Conservation (phyloP, 2,797 vertebrate genomes). For the Mormyrops attenuatus region DNA sequence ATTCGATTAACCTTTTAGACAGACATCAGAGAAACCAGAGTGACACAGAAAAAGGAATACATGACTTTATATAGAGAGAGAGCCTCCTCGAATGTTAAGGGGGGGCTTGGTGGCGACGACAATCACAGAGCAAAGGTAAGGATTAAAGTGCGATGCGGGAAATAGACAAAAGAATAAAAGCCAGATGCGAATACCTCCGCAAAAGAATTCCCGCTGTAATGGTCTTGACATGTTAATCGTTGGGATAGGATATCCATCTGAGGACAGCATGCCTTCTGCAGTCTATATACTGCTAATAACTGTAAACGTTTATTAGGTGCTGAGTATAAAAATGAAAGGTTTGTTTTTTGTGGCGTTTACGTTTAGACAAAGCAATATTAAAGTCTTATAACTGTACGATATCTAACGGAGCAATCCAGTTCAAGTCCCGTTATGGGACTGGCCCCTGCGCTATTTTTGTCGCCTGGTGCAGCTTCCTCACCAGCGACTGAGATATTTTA, state of each 20-base stretch:
- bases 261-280: background rate
- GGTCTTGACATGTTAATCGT: background rate
- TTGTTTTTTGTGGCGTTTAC: background rate
- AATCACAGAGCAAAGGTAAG: constrained; percentile 49
- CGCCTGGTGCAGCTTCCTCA: background rate
- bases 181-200: background rate
- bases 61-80: constrained; percentile 39
- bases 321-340: background rate
- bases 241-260: background rate
- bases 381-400: background rate
- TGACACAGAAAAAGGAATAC: constrained; percentile 3
- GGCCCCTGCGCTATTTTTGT: background rate
- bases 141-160: background rate
- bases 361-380: background rate
- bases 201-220: background rate
- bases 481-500: background rate
- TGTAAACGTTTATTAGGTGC: background rate
- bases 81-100: constrained; percentile 28
- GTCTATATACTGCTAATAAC: background rate
- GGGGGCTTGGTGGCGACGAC: constrained; percentile 38
- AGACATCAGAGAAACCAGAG: background rate
- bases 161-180: background rate
- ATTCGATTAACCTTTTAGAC: background rate
- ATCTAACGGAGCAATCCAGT: background rate
- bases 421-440: background rate